Conservation (phyloP, 1,140 invertebrate genomes). For the Ridgeia piscesae region DNA sequence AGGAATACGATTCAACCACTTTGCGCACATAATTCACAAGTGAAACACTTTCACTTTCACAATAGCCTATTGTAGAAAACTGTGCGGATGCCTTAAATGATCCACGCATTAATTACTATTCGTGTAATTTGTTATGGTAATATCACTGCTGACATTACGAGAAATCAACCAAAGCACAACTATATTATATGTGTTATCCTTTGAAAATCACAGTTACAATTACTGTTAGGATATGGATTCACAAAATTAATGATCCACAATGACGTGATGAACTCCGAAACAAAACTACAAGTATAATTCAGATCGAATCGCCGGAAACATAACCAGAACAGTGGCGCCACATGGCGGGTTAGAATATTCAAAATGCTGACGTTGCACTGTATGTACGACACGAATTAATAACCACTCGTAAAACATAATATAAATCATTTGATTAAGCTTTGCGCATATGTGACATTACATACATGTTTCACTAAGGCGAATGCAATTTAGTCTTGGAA, state of each 20-base stretch:
- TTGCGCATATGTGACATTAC: not conserved
- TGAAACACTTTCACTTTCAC: no score
- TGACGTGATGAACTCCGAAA: not conserved
- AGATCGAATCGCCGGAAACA: not conserved
- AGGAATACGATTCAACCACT: no score
- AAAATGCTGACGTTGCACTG: not conserved
- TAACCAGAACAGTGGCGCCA: not conserved
- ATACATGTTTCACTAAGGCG: not conserved
- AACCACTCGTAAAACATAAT: not conserved
- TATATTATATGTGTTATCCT: not conserved
- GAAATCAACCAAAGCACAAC: not conserved
- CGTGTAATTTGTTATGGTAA: not conserved
- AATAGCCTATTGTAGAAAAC: not conserved
- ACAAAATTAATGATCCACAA: not conserved
- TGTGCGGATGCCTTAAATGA: not conserved
- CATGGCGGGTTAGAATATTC: not conserved
- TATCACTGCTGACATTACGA: not conserved
- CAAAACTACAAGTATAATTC: not conserved
- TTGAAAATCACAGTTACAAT: not conserved
- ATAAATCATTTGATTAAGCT: not conserved
- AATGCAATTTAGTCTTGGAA: not conserved
- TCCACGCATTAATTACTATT: not conserved
- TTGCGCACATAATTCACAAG: no score
- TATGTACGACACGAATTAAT: not conserved
- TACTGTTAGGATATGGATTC: not conserved